Base-by-base conservation (phyloP, 2,797 vertebrate species). In the Pipistrellus kuhlii region DNA sequence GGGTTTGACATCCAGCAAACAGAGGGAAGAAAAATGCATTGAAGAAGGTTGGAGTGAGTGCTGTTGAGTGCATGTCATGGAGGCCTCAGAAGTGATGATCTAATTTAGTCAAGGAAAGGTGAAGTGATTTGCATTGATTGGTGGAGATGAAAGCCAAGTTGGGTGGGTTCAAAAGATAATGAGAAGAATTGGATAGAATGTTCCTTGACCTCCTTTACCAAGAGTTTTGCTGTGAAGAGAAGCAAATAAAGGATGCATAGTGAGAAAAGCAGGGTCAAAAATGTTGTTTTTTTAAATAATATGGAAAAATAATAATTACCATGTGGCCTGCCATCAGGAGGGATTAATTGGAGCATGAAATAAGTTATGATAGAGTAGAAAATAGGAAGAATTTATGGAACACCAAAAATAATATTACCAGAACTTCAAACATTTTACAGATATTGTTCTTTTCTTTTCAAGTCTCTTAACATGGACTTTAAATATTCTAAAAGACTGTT, bases 401-500 rank as follows among this genome's bases (percentile, higher is more conserved):
- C 51, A 32, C 7, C 59, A 71, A 94, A 82, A 76, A 57, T 38
- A 44, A 0, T 77, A 57, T 64, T 94, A 77, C 7, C 25, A 8
- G n/a, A 88, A 80, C 69, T 92, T 90, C 12, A 88, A 38, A 23
- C 48, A 14, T 25, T 85, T 91, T 75, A 3, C 10, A 35, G 23
- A 44, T 87, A 76, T 3, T 30, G 0, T 27, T 10, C 48, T 55
- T 44, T 4, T 51, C 17, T 88, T 85, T 59, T 90, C 8, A 81
- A 91, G 15, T 32, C 20, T 7, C 2, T 57, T 81, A 59, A 32
- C 3, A n/a, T 51, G 9, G 12, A 64, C 82, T 89, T 38, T 30
- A 87, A 78, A 75, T 82, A 32, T 69, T 87, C 17, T 35, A 32
- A 94, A 90, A 88, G 23, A 5, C 6, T 0, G 48, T 82, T 85